These are phyloP conservation scores for Hemithea aestivaria DNA, from an alignment of 2,888 invertebrate genomes.

Conservation along the genomic window DNA sequence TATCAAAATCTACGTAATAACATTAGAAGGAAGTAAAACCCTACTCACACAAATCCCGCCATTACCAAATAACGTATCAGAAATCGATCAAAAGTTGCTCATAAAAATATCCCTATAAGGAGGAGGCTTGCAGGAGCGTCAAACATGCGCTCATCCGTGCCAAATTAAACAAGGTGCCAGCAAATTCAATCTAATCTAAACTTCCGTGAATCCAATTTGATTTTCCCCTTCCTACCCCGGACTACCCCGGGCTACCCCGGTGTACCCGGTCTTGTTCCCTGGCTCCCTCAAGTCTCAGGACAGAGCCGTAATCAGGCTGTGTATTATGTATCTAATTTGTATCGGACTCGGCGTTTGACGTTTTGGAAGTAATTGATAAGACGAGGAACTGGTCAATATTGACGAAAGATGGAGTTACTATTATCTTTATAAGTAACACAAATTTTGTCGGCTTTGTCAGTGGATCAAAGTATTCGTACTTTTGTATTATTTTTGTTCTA, in stretches of 20 bases:
- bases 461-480: too few relatives aligned
- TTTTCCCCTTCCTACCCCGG: conserved; percentile 51
- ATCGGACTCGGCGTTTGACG: conserved; percentile 5
- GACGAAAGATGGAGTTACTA: too few relatives aligned
- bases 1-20: too few relatives aligned
- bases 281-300: conserved; percentile 28
- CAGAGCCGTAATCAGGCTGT: conserved; percentile 22
- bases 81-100: conserved; percentile 11
- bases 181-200: conserved; percentile 76
- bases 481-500: too few relatives aligned
- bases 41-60: not conserved
- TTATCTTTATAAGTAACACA: too few relatives aligned
- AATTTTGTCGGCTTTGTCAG: too few relatives aligned
- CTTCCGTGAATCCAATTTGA: conserved; percentile 76
- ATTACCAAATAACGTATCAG: conserved; percentile 9
- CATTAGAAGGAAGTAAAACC: too few relatives aligned
- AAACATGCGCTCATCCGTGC: conserved; percentile 46
- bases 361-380: not conserved
- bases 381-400: too few relatives aligned
- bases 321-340: conserved; percentile 6
- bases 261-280: too few relatives aligned
- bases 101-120: conserved; percentile 13
- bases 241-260: conserved; percentile 29
- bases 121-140: conserved; percentile 7
- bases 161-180: conserved; percentile 74